A percentile compares a stretch with the other conserved stretches of the same genome.
phyloP scores from a whole-genome alignment of 2,797 vertebrate genomes.

The Sebastes iracundus region DNA sequence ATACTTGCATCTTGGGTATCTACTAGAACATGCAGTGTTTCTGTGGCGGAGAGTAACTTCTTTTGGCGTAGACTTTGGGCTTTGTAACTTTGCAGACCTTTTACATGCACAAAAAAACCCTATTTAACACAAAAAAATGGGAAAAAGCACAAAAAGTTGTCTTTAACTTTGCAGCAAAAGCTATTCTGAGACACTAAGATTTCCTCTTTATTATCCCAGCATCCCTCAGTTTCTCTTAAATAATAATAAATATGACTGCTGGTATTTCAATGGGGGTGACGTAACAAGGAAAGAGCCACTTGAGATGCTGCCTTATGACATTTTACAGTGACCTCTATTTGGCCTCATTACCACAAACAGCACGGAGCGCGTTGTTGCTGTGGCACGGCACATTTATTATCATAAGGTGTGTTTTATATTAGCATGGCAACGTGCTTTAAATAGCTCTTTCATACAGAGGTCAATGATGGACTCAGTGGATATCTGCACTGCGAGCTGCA shows the following conservation, averaged over 20 bases:
- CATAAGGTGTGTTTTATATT: neutral
- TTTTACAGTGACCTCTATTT: slow-evolving; percentile 4
- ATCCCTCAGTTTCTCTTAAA: neutral
- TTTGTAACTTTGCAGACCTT: no score
- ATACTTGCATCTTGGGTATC: no score
- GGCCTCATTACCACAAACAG: slow-evolving; percentile 13
- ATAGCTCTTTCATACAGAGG: neutral
- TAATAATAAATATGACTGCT: neutral
- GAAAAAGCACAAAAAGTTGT: no score
- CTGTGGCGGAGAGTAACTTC: no score
- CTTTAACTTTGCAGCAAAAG: neutral
- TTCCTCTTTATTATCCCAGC: neutral
- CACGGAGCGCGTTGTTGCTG: neutral
- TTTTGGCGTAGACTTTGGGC: no score
- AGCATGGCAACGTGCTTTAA: neutral
- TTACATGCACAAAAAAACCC: no score
- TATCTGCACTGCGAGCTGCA: neutral
- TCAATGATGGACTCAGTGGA: neutral
- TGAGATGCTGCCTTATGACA: neutral
- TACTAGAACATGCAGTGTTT: no score
- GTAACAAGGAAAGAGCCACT: slow-evolving; percentile 10
- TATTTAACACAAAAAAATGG: no score
- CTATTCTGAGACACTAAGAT: neutral
- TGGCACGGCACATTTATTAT: neutral
- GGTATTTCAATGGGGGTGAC: neutral